Conservation (phyloP, 2,888 invertebrate genomes). For the Poecilobothrus nobilitatus region DNA sequence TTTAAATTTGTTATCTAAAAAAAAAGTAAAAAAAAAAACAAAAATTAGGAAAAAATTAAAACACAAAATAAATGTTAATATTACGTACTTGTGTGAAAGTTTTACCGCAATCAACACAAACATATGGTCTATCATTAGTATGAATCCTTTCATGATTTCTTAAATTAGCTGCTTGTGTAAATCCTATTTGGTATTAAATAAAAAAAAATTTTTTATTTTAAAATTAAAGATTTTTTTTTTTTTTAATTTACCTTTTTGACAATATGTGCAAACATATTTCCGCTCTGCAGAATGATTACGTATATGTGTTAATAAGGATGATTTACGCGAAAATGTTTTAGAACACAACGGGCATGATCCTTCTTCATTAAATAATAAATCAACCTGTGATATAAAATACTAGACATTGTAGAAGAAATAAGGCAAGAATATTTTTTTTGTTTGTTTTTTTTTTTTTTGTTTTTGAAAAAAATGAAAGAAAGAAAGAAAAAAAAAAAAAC, state of each 20-base stretch:
- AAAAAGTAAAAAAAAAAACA: constrained; percentile 10
- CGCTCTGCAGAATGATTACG: constrained; percentile 45
- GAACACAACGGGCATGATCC: constrained; percentile 44
- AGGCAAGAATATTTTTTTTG: background rate
- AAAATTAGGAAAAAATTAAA: background rate
- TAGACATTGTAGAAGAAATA: constrained; percentile 10
- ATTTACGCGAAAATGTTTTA: constrained; percentile 44
- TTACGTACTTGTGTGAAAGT: constrained; percentile 40
- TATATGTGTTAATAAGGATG: constrained; percentile 44
- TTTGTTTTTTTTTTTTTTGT: background rate
- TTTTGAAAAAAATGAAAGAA: background rate
- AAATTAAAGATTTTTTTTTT: background rate
- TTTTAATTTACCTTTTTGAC: constrained; percentile 40
- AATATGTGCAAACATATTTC: constrained; percentile 42
- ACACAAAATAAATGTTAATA: background rate
- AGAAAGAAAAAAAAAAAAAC: background rate
- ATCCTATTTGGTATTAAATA: constrained; percentile 29
- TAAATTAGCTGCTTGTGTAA: constrained; percentile 45
- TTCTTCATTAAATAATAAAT: constrained; percentile 44
- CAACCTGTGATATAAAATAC: constrained; percentile 32
- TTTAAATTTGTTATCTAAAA: constrained; percentile 42
- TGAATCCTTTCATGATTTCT: constrained; percentile 44
- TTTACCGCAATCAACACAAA: constrained; percentile 44
- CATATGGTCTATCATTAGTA: constrained; percentile 44
- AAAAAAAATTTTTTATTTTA: constrained; percentile 2